Base-by-base conservation (phyloP, 2,888 invertebrate species). In the Patella caerulea region DNA sequence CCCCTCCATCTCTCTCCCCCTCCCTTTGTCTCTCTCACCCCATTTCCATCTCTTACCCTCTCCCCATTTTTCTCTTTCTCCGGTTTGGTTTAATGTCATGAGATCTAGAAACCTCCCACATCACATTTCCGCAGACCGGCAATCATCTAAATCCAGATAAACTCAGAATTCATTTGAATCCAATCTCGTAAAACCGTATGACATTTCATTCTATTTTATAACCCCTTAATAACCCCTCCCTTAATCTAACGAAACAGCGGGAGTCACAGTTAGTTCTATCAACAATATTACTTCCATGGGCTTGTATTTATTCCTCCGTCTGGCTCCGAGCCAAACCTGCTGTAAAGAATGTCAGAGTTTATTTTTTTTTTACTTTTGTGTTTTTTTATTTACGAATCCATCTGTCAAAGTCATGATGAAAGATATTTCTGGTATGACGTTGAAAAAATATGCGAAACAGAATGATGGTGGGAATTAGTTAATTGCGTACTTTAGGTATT, bases 41-140 rank as follows among this genome's bases (percentile, higher is more conserved):
- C 24, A 9, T 59, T n/a, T 59, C 59, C 59, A 55, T 59, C 71
- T 77, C 56, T 69, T 70, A 53, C 73, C 52, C 75, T 71, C 56
- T 52, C 54, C 76, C 71, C 56, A 54, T 71, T 72, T 65, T 29
- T 24, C 65, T 19, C 75, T 72, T 59, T 69, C 54, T 59, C 19
- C 45, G 45, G 45, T 7, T 45, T 45, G 45, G 45, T 7, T 45
- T 45, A 45, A 45, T 45, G 45, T 45, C 9, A 9, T 7, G 45
- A 45, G 70, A 34, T 75, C 75, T 72, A 75, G 52, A 52, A n/a
- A 34, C 52, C 29, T 69, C 29, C 69, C 29, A 29, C 69, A 19
- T 45, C 45, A 45, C 45, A 45, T 45, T 45, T 45, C 45, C 45
- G 45, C 52, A 53, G n/a, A 52, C 15, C 72, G 45, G 5, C 45